A percentile compares a stretch with the other conserved stretches of the same genome.
These are phyloP conservation scores for Heterochromis multidens DNA, from an alignment of 2,113 vertebrate genomes.

Conservation along the genomic window DNA sequence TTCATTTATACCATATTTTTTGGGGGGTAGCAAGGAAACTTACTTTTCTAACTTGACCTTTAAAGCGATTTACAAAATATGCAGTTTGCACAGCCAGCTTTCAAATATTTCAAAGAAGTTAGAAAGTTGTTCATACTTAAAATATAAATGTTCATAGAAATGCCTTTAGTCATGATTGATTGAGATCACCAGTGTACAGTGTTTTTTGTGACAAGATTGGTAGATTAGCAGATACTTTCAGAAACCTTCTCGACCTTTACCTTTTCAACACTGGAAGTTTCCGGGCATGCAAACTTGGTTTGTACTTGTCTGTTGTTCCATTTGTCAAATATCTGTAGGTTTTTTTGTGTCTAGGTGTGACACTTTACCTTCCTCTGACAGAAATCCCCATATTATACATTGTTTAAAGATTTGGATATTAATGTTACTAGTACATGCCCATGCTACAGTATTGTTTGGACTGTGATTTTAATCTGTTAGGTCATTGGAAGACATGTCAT, in stretches of 20 bases:
- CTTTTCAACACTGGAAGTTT: fast-evolving
- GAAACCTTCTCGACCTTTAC: background rate
- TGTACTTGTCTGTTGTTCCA: background rate
- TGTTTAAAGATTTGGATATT: background rate
- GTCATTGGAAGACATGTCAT: too few relatives aligned
- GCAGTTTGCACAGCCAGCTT: background rate
- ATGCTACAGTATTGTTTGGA: background rate
- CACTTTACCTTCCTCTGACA: background rate
- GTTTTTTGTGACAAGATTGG: background rate
- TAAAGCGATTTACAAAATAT: background rate
- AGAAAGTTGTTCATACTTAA: background rate
- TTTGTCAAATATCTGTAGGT: background rate
- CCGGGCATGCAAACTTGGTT: background rate
- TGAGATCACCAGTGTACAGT: background rate
- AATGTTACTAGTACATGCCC: background rate
- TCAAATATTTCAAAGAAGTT: background rate
- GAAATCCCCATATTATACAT: background rate
- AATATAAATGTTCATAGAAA: too few relatives aligned
- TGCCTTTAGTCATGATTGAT: background rate
- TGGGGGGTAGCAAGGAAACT: background rate
- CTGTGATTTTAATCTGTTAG: background rate
- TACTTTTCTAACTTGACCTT: background rate
- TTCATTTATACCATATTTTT: background rate
- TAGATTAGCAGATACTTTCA: background rate
- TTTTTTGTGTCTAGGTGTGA: background rate